Base-by-base conservation (phyloP, 2,113 vertebrate species). In the Toxotes jaculatrix region DNA sequence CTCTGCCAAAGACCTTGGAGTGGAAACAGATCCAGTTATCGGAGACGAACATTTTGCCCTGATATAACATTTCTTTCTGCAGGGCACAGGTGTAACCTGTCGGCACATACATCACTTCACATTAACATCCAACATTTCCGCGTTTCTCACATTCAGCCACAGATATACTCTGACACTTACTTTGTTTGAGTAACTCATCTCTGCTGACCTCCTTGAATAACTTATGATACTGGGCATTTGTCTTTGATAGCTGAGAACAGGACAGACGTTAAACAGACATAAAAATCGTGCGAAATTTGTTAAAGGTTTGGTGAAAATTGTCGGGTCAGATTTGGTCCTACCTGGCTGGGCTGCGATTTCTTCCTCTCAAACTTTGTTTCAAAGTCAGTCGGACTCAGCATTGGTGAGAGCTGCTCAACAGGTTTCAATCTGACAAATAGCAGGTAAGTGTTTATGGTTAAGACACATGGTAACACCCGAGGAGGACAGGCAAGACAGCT, bases 1-100 rank as follows among this genome's bases (percentile, higher is more conserved):
- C 97, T 94, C 95, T 98, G 77, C 98, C 98, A 89, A 99, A 99
- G 83, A 99, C 97, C 87, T 97, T 99, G 74, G 98, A 99, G 95
- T 98, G 92, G 92, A 99, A 99, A 88, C 98, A 99, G 93, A 99
- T 97, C 98, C 98, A 99, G 92, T 98, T 98, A 65, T 99, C 96
- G 23, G 98, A 99, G 75, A 99, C 94, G 64, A 96, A 99, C 81
- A 99, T 94, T 85, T 96, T 97, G 19, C 98, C 98, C 88, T 99
- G 98, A 83, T 98, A 99, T 16, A 98, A 88, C 47, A 99, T 98
- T 90, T 99, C 98, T 91, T 96, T 98, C 91, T 99, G 98, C 70
- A 99, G 94, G 38, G 98, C 98, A 87, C 98, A 99, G 0, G 98
- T 99, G 92, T 98, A 99, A 90, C 97, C 98, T 99, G 89, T 71